Evolutionary conservation across 2,888 invertebrate species (phyloP).

Genomic region (Gerris lacustris): DNA sequence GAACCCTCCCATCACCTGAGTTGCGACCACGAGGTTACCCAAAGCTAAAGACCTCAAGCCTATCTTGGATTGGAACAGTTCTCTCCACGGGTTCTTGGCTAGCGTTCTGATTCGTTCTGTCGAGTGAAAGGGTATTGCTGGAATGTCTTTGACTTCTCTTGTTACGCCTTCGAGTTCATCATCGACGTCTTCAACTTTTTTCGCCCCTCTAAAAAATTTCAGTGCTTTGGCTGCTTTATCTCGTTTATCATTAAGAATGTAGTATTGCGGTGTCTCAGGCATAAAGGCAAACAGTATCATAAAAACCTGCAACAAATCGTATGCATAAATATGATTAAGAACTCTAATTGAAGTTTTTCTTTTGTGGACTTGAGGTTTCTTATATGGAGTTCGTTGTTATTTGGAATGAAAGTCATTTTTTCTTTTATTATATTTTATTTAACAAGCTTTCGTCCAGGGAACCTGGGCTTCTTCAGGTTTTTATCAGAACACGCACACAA

Average conservation of each 20-base stretch:
- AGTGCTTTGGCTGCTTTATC: slow-evolving; percentile 32
- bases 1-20: background rate
- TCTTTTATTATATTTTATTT: too few species aligned
- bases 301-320: slow-evolving; percentile 33
- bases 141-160: slow-evolving; percentile 12
- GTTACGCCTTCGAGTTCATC: slow-evolving; percentile 7
- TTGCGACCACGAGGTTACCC: background rate
- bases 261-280: slow-evolving; percentile 49
- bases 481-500: too few species aligned
- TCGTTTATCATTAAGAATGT: slow-evolving; percentile 42
- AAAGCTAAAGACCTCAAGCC: background rate
- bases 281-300: slow-evolving; percentile 43
- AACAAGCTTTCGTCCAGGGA: too few species aligned
- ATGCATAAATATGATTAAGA: too few species aligned
- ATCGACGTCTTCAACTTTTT: background rate
- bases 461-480: too few species aligned
- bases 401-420: too few species aligned
- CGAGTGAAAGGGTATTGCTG: slow-evolving; percentile 10
- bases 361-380: too few species aligned
- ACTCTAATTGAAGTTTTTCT: too few species aligned
- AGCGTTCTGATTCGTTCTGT: slow-evolving; percentile 28
- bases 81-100: slow-evolving; percentile 7
- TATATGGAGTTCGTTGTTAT: too few species aligned
- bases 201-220: slow-evolving; percentile 2
- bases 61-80: slow-evolving; percentile 13